These are phyloP conservation scores for Plotosus lineatus DNA, from an alignment of 2,113 vertebrate genomes.

Conservation along the genomic window DNA sequence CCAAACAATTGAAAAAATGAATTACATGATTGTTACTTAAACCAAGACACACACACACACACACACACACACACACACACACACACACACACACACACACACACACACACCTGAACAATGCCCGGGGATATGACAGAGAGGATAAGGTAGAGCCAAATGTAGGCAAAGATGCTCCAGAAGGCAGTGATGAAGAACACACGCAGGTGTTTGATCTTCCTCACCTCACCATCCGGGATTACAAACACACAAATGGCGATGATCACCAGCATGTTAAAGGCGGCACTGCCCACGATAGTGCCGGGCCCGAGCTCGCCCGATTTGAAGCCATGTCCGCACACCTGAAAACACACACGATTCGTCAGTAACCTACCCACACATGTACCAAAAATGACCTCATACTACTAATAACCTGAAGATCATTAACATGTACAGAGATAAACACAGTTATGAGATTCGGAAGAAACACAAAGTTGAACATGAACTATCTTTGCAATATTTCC, in stretches of 20 bases:
- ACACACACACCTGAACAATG: slow-evolving; percentile 78
- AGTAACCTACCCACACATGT: background rate
- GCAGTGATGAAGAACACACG: slow-evolving; percentile 93
- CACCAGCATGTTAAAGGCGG: slow-evolving; percentile 97
- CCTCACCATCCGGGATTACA: slow-evolving; percentile 85
- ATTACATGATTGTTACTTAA: no score
- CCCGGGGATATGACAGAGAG: slow-evolving; percentile 89
- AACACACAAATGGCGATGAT: slow-evolving; percentile 89
- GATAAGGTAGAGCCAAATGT: slow-evolving; percentile 95
- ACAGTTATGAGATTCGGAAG: background rate
- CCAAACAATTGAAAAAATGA: background rate
- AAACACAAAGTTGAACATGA: background rate
- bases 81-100: background rate
- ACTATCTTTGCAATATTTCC: no score
- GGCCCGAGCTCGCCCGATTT: slow-evolving; percentile 87
- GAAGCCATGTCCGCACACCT: slow-evolving; percentile 91
- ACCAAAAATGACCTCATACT: background rate
- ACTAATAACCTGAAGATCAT: background rate
- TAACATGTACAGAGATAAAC: background rate
- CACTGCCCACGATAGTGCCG: slow-evolving; percentile 91
- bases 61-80: background rate
- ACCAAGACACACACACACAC: background rate
- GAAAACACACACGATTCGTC: background rate
- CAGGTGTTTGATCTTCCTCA: slow-evolving; percentile 88
- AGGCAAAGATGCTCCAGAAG: slow-evolving; percentile 95